Percentiles rank a stretch among this genome's conserved stretches.
phyloP scores from a whole-genome alignment of 2,797 vertebrate species.

The Periparus ater region DNA sequence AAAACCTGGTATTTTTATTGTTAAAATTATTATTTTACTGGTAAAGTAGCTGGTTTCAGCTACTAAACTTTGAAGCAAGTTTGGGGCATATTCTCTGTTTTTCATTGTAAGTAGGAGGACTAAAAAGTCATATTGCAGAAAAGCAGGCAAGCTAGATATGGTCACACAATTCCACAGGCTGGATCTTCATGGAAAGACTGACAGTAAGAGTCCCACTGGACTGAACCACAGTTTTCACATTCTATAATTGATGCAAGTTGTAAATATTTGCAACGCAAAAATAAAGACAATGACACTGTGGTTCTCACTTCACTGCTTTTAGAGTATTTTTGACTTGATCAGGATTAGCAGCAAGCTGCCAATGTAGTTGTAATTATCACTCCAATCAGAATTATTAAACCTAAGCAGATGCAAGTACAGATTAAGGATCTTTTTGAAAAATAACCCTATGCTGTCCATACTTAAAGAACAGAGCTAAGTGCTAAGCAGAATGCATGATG shows the following conservation, averaged over 20 bases:
- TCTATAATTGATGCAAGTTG: neutral
- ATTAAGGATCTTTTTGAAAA: neutral
- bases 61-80: neutral
- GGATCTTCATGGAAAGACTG: neutral
- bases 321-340: neutral
- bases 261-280: neutral
- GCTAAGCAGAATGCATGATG: neutral
- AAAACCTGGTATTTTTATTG: neutral
- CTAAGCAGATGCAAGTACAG: neutral
- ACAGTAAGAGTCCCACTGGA: neutral
- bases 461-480: neutral
- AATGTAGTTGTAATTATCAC: neutral
- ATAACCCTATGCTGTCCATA: neutral
- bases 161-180: neutral
- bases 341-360: slow-evolving; percentile 6
- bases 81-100: neutral
- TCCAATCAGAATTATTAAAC: slow-evolving; percentile 14
- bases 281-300: neutral
- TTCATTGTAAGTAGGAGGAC: neutral
- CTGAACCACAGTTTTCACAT: neutral
- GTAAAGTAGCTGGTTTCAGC: neutral
- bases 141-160: neutral
- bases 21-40: too few species aligned
- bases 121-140: neutral
- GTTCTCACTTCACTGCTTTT: neutral